Base-by-base conservation (phyloP, 2,113 vertebrate species). In the Malaclemys terrapin region DNA sequence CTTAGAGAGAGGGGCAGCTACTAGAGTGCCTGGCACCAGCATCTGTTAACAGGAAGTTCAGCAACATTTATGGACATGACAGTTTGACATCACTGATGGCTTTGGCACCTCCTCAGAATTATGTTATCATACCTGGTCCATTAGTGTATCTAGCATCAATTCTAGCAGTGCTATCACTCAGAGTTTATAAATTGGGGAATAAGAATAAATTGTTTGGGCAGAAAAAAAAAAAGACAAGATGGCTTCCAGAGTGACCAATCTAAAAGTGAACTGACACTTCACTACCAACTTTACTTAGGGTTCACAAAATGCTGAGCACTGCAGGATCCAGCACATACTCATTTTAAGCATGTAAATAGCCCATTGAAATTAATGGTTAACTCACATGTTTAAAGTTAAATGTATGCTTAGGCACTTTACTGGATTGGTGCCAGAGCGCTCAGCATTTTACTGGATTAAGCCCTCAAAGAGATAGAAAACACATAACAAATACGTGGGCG, bases 31-130 rank as follows among this genome's bases (percentile, higher is more conserved):
- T 87, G 81, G 88, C 91, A 90, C 79, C 56, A 57, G 27, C 94
- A 56, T 93, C 91, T 96, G 72, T 75, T 72, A 53, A 29, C 31
- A 25, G 92, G 75, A 91, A 80, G 57, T 29, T 81, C 29, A 50
- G 72, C 86, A 88, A 83, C 84, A 95, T 87, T 87, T 79, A 89
- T 90, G 89, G 53, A 54, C 31, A 82, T 88, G 87, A 92, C 56
- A 47, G 25, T 89, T 90, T 49, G 91, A 89, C 52, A 83, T 91
- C 91, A 85, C 75, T 91, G 2, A 2, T 94, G 42, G 29, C 75
- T 86, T 97, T 95, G 80, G 84, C 56, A 82, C 25, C 56, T 56
- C 91, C 89, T 91, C 53, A 88, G 92, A 87, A 87, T 24, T 80
- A 81, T 91, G 50, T 38, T 87, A 65, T 75, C 88, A 65, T 50